Evolutionary conservation across 1,140 invertebrate genomes (phyloP), one percentile per base, ranked within the genome.

Genomic region (Melitaea cinxia): DNA sequence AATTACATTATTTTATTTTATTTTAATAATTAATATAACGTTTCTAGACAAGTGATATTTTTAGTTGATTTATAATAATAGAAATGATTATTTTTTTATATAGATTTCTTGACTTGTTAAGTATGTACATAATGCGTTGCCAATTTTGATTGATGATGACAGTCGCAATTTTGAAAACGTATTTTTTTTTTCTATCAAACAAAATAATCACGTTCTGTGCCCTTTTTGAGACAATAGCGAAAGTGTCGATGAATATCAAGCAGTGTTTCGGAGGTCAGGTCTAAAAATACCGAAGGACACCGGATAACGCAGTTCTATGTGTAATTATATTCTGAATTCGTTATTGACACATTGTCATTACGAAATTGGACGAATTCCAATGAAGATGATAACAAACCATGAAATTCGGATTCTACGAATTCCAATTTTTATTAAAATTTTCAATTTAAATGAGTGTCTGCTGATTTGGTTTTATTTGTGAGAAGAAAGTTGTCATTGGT

Each of bases 141-240:
- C 21, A 30, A 60, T 62, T 56, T 21, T 12, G 30, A n/a, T 33
- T 42, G 15, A 69, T 57, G 68, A 70, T 66, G 55, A 45, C 55
- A 37, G 28, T 39, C 33, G 35, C 64, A 68, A 73, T 66, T 63
- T 33, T 64, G 62, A 68, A 65, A 67, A 67, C n/a, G 66, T 26
- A 33, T 68, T 50, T 75, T 15, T 33, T 47, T 47, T 74, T 70
- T 70, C 68, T 70, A 77, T 77, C 73, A 71, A 33, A 72, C 50
- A 81, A 80, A 81, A 71, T 62, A 55, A 49, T 79, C 78, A 79
- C 78, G 78, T 47, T 47, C 69, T n/a, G 14, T 62, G 55, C 61
- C 78, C 72, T 79, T 81, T 78, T 79, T 72, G 70, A 72, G 66
- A 82, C 73, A 75, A 78, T 76, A 77, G 77, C 64, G 78, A 80